Percentiles rank a stretch among this genome's conserved stretches.
These are phyloP conservation scores for Pentalonia nigronervosa DNA, from an alignment of 1,140 invertebrate genomes.

Conservation along the genomic window DNA sequence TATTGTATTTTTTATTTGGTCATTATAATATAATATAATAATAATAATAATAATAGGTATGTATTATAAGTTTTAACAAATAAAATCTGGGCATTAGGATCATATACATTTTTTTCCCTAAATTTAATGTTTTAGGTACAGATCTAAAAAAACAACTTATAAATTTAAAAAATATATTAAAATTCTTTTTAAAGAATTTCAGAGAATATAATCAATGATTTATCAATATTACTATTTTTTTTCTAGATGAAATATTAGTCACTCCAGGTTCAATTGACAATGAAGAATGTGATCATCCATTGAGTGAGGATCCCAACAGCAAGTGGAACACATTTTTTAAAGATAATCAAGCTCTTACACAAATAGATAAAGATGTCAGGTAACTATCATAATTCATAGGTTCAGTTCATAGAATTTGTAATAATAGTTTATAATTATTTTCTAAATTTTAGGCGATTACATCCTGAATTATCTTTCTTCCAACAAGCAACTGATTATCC, in stretches of 20 bases:
- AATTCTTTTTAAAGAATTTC: background rate
- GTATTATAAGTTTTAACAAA: background rate
- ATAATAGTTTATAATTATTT: conserved; percentile 8
- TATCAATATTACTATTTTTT: conserved; percentile 45
- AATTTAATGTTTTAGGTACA: background rate
- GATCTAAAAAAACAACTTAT: background rate
- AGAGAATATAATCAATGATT: conserved; percentile 4
- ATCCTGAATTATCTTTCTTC: conserved; percentile 97
- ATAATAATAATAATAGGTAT: too few species aligned
- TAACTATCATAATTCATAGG: conserved; percentile 62
- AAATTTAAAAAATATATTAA: background rate
- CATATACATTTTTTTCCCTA: background rate
- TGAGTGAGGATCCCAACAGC: conserved; percentile 93
- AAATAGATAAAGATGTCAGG: conserved; percentile 98
- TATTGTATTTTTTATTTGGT: background rate
- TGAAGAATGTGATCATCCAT: conserved; percentile 79
- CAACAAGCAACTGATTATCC: conserved; percentile 91
- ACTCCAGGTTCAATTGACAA: conserved; percentile 72
- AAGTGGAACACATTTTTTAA: conserved; percentile 94
- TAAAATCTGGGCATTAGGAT: background rate
- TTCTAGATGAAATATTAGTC: conserved; percentile 81
- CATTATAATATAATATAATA: background rate
- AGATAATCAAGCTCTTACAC: conserved; percentile 94
- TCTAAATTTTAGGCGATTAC: conserved; percentile 73
- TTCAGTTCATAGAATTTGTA: background rate